Conservation (phyloP, 2,113 vertebrate species). For the Thermophis baileyi region DNA sequence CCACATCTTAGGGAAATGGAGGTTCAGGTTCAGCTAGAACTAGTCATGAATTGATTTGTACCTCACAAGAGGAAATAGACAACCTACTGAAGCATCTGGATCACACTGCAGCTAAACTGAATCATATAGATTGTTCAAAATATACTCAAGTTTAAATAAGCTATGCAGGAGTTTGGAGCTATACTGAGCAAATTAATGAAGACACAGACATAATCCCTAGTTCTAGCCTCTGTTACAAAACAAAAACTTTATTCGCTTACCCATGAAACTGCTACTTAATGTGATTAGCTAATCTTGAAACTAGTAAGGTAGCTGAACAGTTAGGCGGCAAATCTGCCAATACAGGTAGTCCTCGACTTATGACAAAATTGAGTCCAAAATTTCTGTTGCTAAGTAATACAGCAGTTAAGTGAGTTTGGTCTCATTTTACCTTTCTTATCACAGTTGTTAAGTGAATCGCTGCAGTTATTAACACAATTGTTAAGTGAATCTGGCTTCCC, state of each 20-base stretch:
- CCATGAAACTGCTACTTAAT: neutral
- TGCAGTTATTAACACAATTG: neutral
- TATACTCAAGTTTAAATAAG: neutral
- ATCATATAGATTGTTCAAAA: neutral
- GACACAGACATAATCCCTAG: neutral
- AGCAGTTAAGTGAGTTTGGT: neutral
- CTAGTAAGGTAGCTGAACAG: neutral
- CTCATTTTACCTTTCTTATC: neutral
- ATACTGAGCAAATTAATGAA: neutral
- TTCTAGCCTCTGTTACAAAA: neutral
- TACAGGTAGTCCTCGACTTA: neutral
- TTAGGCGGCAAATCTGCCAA: neutral
- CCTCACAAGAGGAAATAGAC: neutral
- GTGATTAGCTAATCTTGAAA: neutral
- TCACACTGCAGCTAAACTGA: neutral
- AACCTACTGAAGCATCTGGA: neutral
- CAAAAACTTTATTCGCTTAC: neutral
- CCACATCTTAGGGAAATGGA: no score
- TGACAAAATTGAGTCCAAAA: neutral
- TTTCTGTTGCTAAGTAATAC: neutral
- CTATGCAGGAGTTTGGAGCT: neutral
- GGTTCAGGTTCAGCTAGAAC: no score
- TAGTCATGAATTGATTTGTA: neutral
- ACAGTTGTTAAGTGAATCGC: neutral
- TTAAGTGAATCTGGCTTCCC: neutral